Evolutionary conservation across 2,113 vertebrate species (phyloP).

Genomic region (Mus spicilegus): DNA sequence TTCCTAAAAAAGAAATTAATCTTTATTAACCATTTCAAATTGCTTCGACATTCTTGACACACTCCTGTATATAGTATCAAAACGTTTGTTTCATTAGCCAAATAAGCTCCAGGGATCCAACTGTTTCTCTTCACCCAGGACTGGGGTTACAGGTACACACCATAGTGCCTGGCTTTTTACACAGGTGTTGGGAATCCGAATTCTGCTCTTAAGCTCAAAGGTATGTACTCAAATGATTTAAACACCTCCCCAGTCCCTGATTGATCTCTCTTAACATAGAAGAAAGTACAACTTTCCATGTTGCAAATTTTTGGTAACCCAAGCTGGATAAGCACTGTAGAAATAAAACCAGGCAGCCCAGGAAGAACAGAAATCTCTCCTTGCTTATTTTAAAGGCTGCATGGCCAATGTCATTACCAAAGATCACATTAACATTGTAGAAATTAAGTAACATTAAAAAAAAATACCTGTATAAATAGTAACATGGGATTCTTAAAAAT

Average conservation of each 20-base stretch:
- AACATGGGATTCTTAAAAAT: neutral
- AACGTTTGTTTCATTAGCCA: neutral
- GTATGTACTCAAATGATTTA: no score
- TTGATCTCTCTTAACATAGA: no score
- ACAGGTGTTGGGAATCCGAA: no score
- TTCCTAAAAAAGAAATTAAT: neutral
- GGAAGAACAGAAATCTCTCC: neutral
- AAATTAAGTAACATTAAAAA: neutral
- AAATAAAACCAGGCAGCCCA: neutral
- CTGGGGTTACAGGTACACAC: no score
- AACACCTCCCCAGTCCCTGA: no score
- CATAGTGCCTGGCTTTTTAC: no score
- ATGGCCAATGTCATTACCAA: neutral
- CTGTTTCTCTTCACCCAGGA: no score
- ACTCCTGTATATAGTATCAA: neutral
- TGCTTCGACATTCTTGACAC: neutral
- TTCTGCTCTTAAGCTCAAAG: no score
- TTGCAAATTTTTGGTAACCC: neutral
- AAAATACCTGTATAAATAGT: neutral
- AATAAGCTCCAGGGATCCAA: no score
- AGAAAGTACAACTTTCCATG: neutral
- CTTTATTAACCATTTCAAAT: neutral
- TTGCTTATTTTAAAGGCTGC: conserved; percentile 16
- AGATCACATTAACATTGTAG: neutral
- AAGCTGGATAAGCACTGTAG: neutral